Evolutionary conservation across 2,113 vertebrate species (phyloP), one percentile per base, ranked within the genome.

Genomic region (Australoheros scitulus): DNA sequence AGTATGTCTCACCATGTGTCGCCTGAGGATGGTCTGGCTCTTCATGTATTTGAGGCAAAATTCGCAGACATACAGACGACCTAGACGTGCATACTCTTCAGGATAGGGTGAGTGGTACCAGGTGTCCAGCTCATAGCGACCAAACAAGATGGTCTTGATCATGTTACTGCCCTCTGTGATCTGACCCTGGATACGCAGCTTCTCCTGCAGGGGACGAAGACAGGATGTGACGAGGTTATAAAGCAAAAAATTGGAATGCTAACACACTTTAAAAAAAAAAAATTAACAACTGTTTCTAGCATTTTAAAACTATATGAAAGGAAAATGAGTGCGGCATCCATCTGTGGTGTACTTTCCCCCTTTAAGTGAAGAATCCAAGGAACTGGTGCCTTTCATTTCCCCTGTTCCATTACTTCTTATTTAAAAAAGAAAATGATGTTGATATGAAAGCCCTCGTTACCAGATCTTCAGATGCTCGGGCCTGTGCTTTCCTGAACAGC

Each of bases 1-100:
- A 17, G 32, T 57, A 4, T 52, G 15, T 15, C 96, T 94, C 87
- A 99, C 98, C 98, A 99, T 99, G 94, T 99, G 98, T 52, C 98
- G 94, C 29, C 98, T 96, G 41, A 99, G 97, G 80, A 99, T 99
- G 3, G 98, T 99, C 89, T 99, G 98, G 91, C 98, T 99, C 95
- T 99, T 99, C 98, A 99, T 99, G 76, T 99, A 99, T 70, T 99
- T 99, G 81, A 99, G 97, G 83, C 98, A 99, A 95, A 99, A 99
- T 89, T 99, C 98, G 5, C 98, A 99, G 95, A 99, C 98, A 80
- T 99, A 99, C 72, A 99, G 97, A 24, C 98, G 97, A 0, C 98
- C 98, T 50, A 99, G 94, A 0, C 98, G 96, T 0, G 98, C 98
- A 1, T 99, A 99, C 84, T 99, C 98, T 89, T 99, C 98, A 0